phyloP scores from a whole-genome alignment of 2,113 vertebrate genomes.

The Gopherus flavomarginatus region DNA sequence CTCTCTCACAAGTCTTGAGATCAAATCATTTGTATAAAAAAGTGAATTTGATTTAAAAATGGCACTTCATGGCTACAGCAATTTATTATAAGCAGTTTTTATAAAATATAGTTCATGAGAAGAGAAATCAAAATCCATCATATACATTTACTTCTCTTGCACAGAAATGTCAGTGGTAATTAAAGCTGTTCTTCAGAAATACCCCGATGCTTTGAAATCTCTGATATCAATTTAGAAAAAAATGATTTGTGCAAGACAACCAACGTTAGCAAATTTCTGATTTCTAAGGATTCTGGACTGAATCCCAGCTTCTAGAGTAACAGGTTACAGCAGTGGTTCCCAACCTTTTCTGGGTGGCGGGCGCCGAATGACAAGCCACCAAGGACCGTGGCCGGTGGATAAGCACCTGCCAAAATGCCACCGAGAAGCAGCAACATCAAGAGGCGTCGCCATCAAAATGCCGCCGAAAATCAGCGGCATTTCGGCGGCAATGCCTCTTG shows the following conservation, averaged over 20 bases:
- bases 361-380: too few relatives aligned
- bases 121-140: background rate
- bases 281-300: background rate
- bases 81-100: background rate
- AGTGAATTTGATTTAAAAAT: background rate
- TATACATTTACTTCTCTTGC: background rate
- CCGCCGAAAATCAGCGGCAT: too few relatives aligned
- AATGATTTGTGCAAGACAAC: slow-evolving; percentile 5
- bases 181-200: slow-evolving; percentile 29
- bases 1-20: background rate
- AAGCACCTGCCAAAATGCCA: too few relatives aligned
- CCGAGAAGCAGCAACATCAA: too few relatives aligned
- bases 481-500: too few relatives aligned
- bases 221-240: slow-evolving; percentile 19
- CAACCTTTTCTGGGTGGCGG: too few relatives aligned
- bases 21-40: background rate
- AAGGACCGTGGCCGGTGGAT: too few relatives aligned
- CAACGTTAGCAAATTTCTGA: slow-evolving; percentile 5
- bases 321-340: background rate
- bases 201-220: slow-evolving; percentile 12
- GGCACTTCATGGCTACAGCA: background rate
- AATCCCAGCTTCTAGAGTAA: background rate
- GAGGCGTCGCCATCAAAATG: too few relatives aligned
- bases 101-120: background rate
- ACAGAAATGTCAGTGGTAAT: background rate